phyloP scores from a whole-genome alignment of 1,140 invertebrate genomes.

The Hylyphantes graminicola region DNA sequence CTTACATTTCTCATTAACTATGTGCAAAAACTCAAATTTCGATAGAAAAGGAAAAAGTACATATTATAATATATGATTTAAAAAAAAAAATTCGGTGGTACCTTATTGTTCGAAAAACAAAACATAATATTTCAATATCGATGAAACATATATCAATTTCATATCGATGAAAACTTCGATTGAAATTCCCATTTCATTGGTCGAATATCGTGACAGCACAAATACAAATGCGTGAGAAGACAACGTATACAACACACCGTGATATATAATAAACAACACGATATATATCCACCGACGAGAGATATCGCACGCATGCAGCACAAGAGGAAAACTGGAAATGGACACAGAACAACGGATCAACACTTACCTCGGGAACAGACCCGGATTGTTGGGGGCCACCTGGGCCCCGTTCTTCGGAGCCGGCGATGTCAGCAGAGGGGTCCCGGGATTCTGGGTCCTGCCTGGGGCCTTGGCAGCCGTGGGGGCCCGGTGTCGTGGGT shows the following conservation, averaged over 20 bases:
- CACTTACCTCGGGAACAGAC: conserved; percentile 50
- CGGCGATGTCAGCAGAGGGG: conserved; percentile 43
- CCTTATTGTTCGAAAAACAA: no score
- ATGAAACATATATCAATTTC: no score
- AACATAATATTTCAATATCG: no score
- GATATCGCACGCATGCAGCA: conserved; percentile 18
- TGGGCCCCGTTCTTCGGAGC: conserved; percentile 26
- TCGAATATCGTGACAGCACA: conserved; percentile 29
- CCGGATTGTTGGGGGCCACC: conserved; percentile 4
- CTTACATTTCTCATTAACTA: no score
- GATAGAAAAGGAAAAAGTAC: no score
- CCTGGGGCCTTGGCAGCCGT: conserved; percentile 16
- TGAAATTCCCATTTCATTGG: conserved; percentile 4
- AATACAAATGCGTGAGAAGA: conserved; percentile 37
- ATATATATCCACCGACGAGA: background rate
- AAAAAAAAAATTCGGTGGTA: no score
- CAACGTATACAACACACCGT: background rate
- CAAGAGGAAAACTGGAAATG: background rate
- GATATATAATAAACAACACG: background rate
- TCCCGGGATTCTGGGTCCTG: conserved; percentile 40
- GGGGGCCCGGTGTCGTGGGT: conserved; percentile 29
- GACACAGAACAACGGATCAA: background rate
- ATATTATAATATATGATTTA: no score
- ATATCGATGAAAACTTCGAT: no score
- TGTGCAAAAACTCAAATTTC: no score